Conservation (phyloP, 2,797 vertebrate genomes). For the Antrozous pallidus region DNA sequence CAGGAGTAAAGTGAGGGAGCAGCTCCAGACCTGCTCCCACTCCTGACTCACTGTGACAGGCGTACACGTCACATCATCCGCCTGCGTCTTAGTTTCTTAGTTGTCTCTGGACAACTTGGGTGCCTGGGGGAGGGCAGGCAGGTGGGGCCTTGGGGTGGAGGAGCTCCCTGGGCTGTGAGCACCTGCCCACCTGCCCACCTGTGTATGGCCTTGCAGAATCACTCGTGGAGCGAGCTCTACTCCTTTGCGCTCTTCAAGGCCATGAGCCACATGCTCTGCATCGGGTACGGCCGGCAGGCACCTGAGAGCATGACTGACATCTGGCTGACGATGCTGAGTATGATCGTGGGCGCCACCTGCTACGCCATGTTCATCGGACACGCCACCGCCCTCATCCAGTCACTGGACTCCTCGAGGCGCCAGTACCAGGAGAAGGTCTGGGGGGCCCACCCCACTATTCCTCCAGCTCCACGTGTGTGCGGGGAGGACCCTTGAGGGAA, state of each 20-base stretch:
- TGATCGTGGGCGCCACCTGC: slow-evolving; percentile 99
- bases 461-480: too few relatives aligned
- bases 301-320: slow-evolving; percentile 97
- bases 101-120: background rate
- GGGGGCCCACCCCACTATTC: background rate
- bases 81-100: background rate
- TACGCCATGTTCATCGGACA: slow-evolving; percentile 99
- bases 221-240: slow-evolving; percentile 95
- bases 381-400: slow-evolving; percentile 97
- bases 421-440: slow-evolving; percentile 96
- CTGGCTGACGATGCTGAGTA: slow-evolving; percentile 99
- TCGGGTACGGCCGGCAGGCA: slow-evolving; percentile 97
- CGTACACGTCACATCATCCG: accelerated
- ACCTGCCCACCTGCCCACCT: accelerated
- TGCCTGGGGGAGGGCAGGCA: background rate
- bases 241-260: slow-evolving; percentile 98
- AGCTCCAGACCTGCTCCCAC: background rate
- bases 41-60: background rate
- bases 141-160: background rate
- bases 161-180: background rate
- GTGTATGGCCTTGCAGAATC: slow-evolving; percentile 84
- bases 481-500: too few relatives aligned
- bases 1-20: background rate
- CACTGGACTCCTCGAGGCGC: slow-evolving; percentile 94
- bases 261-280: slow-evolving; percentile 99